These are phyloP conservation scores for Rotaria macrura DNA, from an alignment of 2,888 invertebrate species.

Conservation along the genomic window DNA sequence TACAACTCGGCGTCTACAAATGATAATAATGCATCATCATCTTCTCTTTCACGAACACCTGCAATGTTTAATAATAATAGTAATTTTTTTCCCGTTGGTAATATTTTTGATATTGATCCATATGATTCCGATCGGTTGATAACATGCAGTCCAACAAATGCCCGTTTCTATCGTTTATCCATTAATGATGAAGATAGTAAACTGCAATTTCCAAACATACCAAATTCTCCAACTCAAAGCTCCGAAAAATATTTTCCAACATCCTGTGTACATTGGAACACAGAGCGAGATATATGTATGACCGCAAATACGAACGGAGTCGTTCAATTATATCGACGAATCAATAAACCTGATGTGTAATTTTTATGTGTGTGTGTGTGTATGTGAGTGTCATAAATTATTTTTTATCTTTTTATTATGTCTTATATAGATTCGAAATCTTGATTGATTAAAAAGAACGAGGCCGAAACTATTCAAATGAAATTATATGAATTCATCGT, in stretches of 20 bases:
- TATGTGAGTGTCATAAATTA: not conserved
- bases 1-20: no score
- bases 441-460: not conserved
- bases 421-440: not conserved
- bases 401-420: not conserved
- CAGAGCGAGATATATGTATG: not conserved
- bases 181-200: not conserved
- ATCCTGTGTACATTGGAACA: not conserved
- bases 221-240: not conserved
- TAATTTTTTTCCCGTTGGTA: not conserved
- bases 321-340: not conserved
- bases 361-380: not conserved
- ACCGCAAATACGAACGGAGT: not conserved
- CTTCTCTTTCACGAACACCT: not conserved
- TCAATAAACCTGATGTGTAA: not conserved
- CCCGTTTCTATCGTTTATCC: not conserved
- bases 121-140: not conserved
- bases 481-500: no score
- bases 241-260: not conserved
- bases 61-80: not conserved
- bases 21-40: not conserved
- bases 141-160: not conserved
- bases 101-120: constrained; percentile 1
- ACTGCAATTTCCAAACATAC: not conserved
- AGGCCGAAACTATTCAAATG: no score